A percentile compares a stretch with the other conserved stretches of the same genome.
Evolutionary conservation across 2,888 invertebrate genomes (phyloP).

Genomic region (Coremacera marginata): DNA sequence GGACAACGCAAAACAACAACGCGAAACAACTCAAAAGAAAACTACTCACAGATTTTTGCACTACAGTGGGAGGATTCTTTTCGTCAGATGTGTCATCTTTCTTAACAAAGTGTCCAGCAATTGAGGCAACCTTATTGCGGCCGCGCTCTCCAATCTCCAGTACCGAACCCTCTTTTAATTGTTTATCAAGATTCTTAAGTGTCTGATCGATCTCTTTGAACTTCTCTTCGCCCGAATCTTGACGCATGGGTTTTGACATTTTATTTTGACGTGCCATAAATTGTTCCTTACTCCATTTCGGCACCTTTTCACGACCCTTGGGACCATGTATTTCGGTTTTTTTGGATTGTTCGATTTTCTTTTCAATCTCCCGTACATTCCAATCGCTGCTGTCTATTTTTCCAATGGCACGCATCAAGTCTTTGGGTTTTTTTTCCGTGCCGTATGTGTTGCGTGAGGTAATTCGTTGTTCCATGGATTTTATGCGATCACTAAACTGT

Average conservation of each 20-base stretch:
- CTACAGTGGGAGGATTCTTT: slow-evolving; percentile 60
- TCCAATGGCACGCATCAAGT: slow-evolving; percentile 87
- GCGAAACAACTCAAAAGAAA: slow-evolving; percentile 39
- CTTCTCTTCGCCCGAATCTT: slow-evolving; percentile 73
- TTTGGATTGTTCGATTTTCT: slow-evolving; percentile 79
- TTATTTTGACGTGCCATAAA: slow-evolving; percentile 77
- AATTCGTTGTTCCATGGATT: slow-evolving; percentile 84
- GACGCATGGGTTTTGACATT: slow-evolving; percentile 77
- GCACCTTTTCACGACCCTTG: slow-evolving; percentile 79
- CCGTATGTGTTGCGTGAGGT: slow-evolving; percentile 72
- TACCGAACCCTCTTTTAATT: slow-evolving; percentile 82
- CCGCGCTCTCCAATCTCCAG: slow-evolving; percentile 76
- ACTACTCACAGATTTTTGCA: slow-evolving; percentile 70
- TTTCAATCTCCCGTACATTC: slow-evolving; percentile 91
- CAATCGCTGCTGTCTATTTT: slow-evolving; percentile 91
- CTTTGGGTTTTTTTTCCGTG: slow-evolving; percentile 84
- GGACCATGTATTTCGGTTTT: slow-evolving; percentile 67
- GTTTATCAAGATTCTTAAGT: slow-evolving; percentile 78
- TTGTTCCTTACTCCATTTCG: slow-evolving; percentile 91
- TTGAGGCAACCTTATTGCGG: slow-evolving; percentile 84
- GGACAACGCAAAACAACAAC: slow-evolving; percentile 12
- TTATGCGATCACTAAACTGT: slow-evolving; percentile 72
- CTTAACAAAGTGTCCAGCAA: slow-evolving; percentile 82
- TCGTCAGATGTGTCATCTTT: slow-evolving; percentile 68
- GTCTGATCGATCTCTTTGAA: slow-evolving; percentile 81